Percentiles rank a stretch among this genome's conserved stretches.
These are phyloP conservation scores for Drosophila auraria DNA, from an alignment of 1,140 invertebrate genomes.

Conservation along the genomic window DNA sequence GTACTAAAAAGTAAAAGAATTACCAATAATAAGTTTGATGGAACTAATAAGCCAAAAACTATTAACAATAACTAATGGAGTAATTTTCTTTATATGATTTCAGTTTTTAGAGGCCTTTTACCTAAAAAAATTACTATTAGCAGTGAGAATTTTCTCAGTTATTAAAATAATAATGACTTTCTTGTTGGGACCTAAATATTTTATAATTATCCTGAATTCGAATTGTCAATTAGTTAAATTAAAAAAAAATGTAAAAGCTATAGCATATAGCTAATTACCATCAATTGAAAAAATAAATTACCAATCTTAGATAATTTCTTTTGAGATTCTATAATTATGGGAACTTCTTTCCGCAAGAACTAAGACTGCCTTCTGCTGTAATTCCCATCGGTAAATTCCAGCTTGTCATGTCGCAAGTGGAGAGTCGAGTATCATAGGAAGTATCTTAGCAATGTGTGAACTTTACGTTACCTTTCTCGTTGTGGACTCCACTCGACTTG, in stretches of 20 bases:
- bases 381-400: constrained; percentile 8
- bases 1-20: not conserved
- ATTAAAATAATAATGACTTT: too few species aligned
- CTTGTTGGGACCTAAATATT: too few species aligned
- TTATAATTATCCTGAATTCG: too few species aligned
- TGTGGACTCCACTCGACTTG: constrained; percentile 68
- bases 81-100: too few species aligned
- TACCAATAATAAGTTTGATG: not conserved
- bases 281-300: too few species aligned
- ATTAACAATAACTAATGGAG: not conserved
- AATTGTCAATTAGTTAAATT: too few species aligned
- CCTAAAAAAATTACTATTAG: too few species aligned
- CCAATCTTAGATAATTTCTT: not conserved
- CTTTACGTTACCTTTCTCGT: constrained; percentile 78
- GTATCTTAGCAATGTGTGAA: constrained; percentile 3
- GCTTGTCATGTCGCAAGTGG: constrained; percentile 6
- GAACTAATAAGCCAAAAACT: not conserved
- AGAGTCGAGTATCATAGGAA: not conserved
- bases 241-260: too few species aligned
- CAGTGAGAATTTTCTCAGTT: too few species aligned
- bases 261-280: too few species aligned
- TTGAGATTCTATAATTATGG: not conserved
- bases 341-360: not conserved
- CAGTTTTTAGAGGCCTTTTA: not conserved
- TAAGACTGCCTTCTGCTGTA: not conserved